phyloP scores from a whole-genome alignment of 1,140 invertebrate species.

The Wasmannia auropunctata region DNA sequence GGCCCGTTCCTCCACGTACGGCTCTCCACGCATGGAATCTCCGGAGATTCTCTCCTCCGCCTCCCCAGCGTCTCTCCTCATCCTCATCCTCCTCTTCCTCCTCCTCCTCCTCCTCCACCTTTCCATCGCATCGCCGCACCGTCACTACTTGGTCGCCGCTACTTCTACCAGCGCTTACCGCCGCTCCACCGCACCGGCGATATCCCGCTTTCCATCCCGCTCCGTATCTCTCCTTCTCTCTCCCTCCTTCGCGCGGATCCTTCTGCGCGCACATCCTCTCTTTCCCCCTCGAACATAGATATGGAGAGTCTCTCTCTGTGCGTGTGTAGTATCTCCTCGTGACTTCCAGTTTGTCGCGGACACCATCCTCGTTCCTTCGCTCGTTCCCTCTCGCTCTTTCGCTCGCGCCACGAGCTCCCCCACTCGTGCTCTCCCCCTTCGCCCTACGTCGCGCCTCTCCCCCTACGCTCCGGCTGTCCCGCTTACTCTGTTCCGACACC shows the following conservation, averaged over 20 bases:
- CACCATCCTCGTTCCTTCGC: slow-evolving; percentile 36
- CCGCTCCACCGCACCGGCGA: slow-evolving; percentile 38
- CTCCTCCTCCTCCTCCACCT: slow-evolving; percentile 10
- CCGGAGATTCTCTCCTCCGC: slow-evolving; percentile 75
- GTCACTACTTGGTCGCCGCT: slow-evolving; percentile 54
- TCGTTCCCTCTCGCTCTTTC: neutral
- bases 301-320: slow-evolving; percentile 25
- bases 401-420: slow-evolving; percentile 43
- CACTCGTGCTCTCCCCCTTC: slow-evolving; percentile 31
- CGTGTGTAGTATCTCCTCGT: slow-evolving; percentile 53
- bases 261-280: neutral
- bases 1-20: slow-evolving; percentile 70
- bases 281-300: slow-evolving; percentile 18
- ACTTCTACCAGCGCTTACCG: slow-evolving; percentile 56
- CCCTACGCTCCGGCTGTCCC: slow-evolving; percentile 40
- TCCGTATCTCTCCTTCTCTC: neutral
- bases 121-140: slow-evolving; percentile 14
- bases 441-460: slow-evolving; percentile 14
- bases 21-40: slow-evolving; percentile 82
- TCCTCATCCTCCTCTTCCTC: slow-evolving; percentile 16
- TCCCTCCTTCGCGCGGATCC: slow-evolving; percentile 25
- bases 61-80: slow-evolving; percentile 41
- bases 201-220: slow-evolving; percentile 23
- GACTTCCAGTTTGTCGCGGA: slow-evolving; percentile 62
- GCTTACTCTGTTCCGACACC: slow-evolving; percentile 58